phyloP scores from a whole-genome alignment of 2,888 invertebrate genomes.

The Sympetrum striolatum region DNA sequence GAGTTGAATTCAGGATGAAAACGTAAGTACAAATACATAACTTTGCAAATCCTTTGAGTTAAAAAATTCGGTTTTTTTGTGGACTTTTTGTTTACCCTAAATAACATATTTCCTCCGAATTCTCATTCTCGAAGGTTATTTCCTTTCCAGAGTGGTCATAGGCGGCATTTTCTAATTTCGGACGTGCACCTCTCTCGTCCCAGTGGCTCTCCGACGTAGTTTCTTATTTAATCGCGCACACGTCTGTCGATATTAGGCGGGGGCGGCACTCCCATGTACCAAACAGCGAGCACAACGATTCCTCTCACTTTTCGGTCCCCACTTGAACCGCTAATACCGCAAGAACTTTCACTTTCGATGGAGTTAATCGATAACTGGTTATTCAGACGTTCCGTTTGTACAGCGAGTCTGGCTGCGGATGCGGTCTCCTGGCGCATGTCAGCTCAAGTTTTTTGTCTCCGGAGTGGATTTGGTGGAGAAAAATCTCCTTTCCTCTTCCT shows the following conservation, averaged over 20 bases:
- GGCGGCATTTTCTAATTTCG: background rate
- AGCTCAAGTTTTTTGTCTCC: too few relatives aligned
- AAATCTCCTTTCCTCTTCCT: too few relatives aligned
- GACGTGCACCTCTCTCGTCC: background rate
- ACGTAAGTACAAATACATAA: too few relatives aligned
- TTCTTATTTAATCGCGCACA: background rate
- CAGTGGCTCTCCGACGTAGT: background rate
- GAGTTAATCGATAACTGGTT: background rate
- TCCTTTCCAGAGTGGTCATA: background rate
- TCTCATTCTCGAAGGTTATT: background rate
- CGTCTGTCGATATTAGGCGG: background rate
- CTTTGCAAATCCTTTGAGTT: too few relatives aligned
- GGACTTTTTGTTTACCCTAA: background rate
- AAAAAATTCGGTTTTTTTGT: too few relatives aligned
- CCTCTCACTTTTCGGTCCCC: background rate
- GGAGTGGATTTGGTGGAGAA: too few relatives aligned
- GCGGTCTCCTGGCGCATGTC: background rate
- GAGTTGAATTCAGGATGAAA: too few relatives aligned
- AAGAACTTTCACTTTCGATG: constrained; percentile 2
- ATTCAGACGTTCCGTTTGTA: background rate
- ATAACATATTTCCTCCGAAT: background rate
- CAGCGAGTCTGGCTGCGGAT: background rate
- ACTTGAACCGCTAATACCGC: background rate
- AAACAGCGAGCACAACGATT: background rate
- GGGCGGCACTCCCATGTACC: background rate